phyloP scores from a whole-genome alignment of 2,797 vertebrate species.

The Cossypha heuglini region DNA sequence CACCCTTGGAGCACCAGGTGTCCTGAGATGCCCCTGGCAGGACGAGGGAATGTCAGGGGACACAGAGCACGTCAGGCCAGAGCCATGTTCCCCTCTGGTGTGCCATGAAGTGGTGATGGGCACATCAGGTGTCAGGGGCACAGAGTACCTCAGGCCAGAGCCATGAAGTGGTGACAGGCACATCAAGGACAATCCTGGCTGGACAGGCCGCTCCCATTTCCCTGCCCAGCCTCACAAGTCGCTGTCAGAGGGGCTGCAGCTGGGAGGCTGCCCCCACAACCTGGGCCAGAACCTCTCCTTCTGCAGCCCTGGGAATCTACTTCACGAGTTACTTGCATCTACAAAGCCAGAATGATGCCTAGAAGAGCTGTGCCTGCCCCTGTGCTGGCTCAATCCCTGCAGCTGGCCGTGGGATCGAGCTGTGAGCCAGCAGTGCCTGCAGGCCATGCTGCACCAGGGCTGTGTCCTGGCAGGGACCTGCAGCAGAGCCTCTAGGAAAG shows the following conservation, averaged over 20 bases:
- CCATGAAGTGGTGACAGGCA: no score
- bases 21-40: rapidly evolving
- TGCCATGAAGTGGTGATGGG: no score
- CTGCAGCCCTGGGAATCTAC: not conserved
- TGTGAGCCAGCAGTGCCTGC: not conserved
- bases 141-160: not conserved
- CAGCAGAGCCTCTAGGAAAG: not conserved
- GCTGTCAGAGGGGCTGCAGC: not conserved
- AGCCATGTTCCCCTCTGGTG: not conserved
- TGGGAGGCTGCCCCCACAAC: rapidly evolving
- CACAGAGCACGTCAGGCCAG: not conserved
- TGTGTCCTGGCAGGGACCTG: not conserved
- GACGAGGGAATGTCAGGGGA: not conserved
- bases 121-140: not conserved
- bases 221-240: rapidly evolving
- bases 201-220: not conserved
- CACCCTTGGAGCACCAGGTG: not conserved
- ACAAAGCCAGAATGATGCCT: not conserved
- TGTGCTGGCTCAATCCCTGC: not conserved
- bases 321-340: not conserved
- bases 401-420: rapidly evolving
- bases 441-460: rapidly evolving
- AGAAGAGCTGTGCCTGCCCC: not conserved
- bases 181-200: not conserved
- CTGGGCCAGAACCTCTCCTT: not conserved